phyloP scores from a whole-genome alignment of 2,888 invertebrate species.

The Gasteruption jaculator region DNA sequence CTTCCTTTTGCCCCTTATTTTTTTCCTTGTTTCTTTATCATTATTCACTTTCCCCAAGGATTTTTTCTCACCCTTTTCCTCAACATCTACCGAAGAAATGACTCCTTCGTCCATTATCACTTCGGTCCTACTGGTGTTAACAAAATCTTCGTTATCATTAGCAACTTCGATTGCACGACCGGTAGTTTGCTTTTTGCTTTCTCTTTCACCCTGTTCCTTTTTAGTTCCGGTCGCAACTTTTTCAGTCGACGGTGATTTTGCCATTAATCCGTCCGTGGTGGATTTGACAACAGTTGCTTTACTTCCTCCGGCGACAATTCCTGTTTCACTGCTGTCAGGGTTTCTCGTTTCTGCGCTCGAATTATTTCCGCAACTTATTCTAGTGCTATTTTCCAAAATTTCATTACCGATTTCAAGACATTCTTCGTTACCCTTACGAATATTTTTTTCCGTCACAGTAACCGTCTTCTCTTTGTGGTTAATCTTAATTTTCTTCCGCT shows the following conservation, averaged over 20 bases:
- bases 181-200: too few species aligned
- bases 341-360: constrained; percentile 1
- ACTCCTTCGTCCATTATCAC: too few species aligned
- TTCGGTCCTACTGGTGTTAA: too few species aligned
- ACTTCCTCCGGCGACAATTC: neutral
- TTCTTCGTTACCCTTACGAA: constrained; percentile 8
- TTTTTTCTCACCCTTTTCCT: neutral
- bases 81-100: neutral
- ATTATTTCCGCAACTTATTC: constrained; percentile 15
- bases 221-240: too few species aligned
- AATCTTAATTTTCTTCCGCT: constrained; percentile 9
- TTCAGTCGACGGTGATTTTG: too few species aligned
- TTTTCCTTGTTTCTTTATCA: neutral
- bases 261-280: too few species aligned
- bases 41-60: too few species aligned
- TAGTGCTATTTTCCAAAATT: neutral
- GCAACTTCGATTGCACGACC: too few species aligned
- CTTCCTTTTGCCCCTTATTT: neutral
- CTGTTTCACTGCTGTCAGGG: constrained; percentile 1
- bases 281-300: constrained; percentile 5
- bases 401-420: constrained; percentile 12
- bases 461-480: constrained; percentile 11
- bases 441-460: constrained; percentile 7
- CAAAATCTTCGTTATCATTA: too few species aligned
- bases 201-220: too few species aligned